Conservation (phyloP, 2,113 vertebrate species). For the Lontra canadensis region DNA sequence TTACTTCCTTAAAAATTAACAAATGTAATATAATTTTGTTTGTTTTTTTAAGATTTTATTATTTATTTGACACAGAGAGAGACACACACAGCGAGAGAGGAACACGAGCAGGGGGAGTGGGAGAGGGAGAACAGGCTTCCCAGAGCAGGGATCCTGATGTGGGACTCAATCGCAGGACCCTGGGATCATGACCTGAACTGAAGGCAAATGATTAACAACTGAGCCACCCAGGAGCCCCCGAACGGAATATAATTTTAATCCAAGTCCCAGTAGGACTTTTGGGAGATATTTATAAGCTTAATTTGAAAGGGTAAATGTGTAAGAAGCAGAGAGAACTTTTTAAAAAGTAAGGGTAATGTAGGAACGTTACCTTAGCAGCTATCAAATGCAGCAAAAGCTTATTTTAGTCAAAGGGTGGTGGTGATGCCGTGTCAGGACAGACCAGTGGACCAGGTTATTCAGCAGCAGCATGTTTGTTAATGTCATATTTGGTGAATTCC, state of each 20-base stretch:
- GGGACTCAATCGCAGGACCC: no score
- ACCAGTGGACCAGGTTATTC: background rate
- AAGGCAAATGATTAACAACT: no score
- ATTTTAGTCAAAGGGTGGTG: background rate
- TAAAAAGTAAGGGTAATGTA: background rate
- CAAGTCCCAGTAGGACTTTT: background rate
- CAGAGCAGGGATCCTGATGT: no score
- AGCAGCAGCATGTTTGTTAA: background rate
- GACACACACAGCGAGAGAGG: no score
- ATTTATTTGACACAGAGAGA: no score
- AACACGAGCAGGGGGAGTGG: no score
- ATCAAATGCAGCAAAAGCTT: background rate
- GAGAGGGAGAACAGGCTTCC: no score
- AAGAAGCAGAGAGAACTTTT: background rate
- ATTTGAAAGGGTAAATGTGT: background rate
- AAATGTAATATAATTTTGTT: background rate
- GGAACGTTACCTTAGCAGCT: background rate
- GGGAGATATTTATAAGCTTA: background rate
- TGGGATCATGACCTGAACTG: no score
- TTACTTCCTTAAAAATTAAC: background rate
- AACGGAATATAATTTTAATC: background rate
- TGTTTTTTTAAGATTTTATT: no score
- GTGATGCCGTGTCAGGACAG: background rate
- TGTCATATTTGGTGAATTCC: background rate
- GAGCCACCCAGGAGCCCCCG: no score